These are phyloP conservation scores for Luscinia luscinia DNA, from an alignment of 2,797 vertebrate species.

Conservation along the genomic window DNA sequence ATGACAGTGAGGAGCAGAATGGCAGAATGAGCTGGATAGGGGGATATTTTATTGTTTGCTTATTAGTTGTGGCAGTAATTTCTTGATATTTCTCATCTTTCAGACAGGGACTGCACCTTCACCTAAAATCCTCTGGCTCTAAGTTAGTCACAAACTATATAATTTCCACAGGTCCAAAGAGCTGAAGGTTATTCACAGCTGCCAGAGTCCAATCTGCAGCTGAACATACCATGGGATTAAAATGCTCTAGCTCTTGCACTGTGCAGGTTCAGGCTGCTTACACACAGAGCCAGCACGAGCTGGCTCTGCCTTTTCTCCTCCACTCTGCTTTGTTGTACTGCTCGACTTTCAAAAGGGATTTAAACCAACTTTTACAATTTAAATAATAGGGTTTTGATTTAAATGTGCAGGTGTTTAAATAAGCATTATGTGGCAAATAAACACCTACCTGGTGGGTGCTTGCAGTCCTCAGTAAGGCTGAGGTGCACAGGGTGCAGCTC, in stretches of 20 bases:
- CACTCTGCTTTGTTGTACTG: neutral
- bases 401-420: neutral
- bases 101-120: neutral
- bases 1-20: neutral
- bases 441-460: neutral
- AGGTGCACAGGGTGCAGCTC: neutral
- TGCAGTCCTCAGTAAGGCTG: neutral
- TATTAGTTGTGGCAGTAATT: neutral
- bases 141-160: neutral
- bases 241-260: neutral
- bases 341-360: neutral
- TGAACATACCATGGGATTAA: neutral
- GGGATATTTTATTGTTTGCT: neutral
- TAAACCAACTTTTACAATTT: neutral
- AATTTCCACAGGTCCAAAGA: neutral
- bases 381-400: neutral
- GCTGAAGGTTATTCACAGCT: neutral
- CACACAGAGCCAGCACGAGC: fast-evolving
- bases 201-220: neutral
- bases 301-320: neutral
- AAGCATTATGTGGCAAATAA: neutral
- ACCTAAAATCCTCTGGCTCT: neutral
- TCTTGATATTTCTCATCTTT: neutral
- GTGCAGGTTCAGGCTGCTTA: neutral
- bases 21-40: neutral